phyloP scores from a whole-genome alignment of 2,888 invertebrate genomes.

The Cataglyphis livida region DNA sequence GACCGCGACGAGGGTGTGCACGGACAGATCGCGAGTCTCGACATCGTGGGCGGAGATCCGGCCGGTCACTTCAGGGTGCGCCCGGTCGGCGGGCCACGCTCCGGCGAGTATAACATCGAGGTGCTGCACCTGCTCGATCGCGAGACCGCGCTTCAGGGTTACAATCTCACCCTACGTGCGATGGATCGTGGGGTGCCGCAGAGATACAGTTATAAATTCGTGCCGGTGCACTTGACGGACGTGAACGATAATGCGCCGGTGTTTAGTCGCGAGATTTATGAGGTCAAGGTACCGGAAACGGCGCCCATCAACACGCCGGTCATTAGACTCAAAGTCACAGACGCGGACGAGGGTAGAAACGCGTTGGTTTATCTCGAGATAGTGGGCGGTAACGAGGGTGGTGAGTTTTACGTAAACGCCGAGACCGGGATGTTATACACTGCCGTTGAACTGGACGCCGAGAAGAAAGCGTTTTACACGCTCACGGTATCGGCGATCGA shows the following conservation, averaged over 20 bases:
- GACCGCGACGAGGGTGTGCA: constrained; percentile 95
- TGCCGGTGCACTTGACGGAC: constrained; percentile 93
- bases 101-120: constrained; percentile 92
- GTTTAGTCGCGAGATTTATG: constrained; percentile 94
- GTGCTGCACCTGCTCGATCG: constrained; percentile 92
- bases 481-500: constrained; percentile 96
- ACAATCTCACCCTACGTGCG: constrained; percentile 95
- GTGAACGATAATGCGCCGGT: constrained; percentile 95
- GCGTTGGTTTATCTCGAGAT: constrained; percentile 95
- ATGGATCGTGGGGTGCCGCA: constrained; percentile 94
- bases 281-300: constrained; percentile 94
- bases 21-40: constrained; percentile 93
- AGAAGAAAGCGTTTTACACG: constrained; percentile 93
- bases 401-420: constrained; percentile 94
- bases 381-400: constrained; percentile 96
- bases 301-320: constrained; percentile 96
- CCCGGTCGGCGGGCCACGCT: constrained; percentile 83
- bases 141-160: constrained; percentile 92
- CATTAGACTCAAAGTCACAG: constrained; percentile 94
- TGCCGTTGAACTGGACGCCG: constrained; percentile 93
- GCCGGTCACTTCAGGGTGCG: constrained; percentile 95
- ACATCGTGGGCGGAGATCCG: constrained; percentile 96
- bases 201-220: constrained; percentile 91
- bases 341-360: constrained; percentile 93
- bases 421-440: constrained; percentile 96